Percentiles rank a stretch among this genome's conserved stretches.
These are phyloP conservation scores for Pteronotus mesoamericanus DNA, from an alignment of 2,797 vertebrate species.

Conservation along the genomic window DNA sequence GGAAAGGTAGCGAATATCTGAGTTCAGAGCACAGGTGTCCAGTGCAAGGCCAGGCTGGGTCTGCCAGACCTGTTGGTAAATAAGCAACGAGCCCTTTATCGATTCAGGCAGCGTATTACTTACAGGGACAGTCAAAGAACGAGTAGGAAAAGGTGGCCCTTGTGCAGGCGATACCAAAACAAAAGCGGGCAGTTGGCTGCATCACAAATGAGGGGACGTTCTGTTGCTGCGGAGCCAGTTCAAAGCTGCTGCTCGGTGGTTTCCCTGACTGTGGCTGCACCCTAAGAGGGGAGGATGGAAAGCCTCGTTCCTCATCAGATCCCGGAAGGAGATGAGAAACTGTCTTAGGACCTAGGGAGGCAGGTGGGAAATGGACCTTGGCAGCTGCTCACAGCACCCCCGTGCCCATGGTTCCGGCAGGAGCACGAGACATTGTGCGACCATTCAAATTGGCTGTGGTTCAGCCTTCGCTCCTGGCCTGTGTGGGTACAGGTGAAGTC, in stretches of 20 bases:
- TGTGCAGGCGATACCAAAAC: not conserved
- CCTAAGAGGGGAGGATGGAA: accelerated
- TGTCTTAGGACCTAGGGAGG: not conserved
- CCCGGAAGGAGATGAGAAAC: accelerated
- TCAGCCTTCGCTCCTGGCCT: not conserved
- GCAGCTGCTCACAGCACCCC: not conserved
- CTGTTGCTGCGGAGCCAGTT: not conserved
- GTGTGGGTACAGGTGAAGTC: not conserved
- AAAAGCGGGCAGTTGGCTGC: not conserved
- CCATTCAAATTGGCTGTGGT: not conserved
- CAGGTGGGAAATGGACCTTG: not conserved
- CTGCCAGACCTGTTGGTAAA: not conserved
- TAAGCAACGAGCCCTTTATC: not conserved
- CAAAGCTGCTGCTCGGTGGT: not conserved
- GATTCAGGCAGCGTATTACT: not conserved
- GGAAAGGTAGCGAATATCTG: not conserved
- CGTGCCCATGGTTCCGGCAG: accelerated
- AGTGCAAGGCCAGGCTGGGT: not conserved
- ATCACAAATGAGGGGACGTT: not conserved
- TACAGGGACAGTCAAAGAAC: not conserved
- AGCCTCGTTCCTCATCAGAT: not conserved
- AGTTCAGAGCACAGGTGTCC: not conserved
- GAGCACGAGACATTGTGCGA: not conserved
- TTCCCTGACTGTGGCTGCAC: not conserved
- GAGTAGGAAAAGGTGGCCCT: not conserved